Evolutionary conservation across 2,888 invertebrate genomes (phyloP).

Genomic region (Napeogenes inachia): DNA sequence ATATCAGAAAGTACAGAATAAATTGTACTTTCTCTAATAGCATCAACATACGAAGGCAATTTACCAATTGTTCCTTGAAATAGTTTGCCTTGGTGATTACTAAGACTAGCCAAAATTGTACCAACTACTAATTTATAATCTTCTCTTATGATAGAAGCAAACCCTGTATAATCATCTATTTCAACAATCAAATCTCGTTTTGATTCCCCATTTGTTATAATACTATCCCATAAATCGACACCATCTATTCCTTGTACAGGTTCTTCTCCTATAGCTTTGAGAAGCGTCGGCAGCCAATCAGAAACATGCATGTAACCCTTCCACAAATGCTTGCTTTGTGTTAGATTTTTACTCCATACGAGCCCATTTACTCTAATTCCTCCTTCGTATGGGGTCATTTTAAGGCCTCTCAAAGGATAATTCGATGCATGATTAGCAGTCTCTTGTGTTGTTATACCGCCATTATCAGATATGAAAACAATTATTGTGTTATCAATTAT

Average conservation of each 20-base stretch:
- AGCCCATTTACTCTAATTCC: conserved; percentile 85
- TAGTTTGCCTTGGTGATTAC: conserved; percentile 50
- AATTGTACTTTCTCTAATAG: conserved; percentile 43
- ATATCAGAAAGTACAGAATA: conserved; percentile 43
- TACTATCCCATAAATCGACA: conserved; percentile 55
- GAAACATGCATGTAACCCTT: conserved; percentile 82
- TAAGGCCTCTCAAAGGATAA: conserved; percentile 86
- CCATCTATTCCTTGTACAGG: conserved; percentile 54
- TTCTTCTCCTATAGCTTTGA: conserved; percentile 51
- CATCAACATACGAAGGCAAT: conserved; percentile 45
- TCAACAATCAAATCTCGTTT: conserved; percentile 51
- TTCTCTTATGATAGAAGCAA: conserved; percentile 46
- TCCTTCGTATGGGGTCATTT: conserved; percentile 90
- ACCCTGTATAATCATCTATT: conserved; percentile 57
- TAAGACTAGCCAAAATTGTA: conserved; percentile 33
- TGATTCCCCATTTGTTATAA: conserved; percentile 46
- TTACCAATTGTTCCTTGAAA: conserved; percentile 48
- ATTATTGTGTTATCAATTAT: conserved; percentile 90
- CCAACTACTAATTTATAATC: conserved; percentile 60
- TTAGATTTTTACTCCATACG: conserved; percentile 78
- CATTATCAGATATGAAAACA: conserved; percentile 92
- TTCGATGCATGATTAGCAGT: conserved; percentile 86
- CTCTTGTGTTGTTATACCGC: conserved; percentile 85
- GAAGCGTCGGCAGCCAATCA: conserved; percentile 89
- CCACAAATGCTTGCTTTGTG: conserved; percentile 60